Evolutionary conservation across 1,140 invertebrate genomes (phyloP).

Genomic region (Charaxes varanes): DNA sequence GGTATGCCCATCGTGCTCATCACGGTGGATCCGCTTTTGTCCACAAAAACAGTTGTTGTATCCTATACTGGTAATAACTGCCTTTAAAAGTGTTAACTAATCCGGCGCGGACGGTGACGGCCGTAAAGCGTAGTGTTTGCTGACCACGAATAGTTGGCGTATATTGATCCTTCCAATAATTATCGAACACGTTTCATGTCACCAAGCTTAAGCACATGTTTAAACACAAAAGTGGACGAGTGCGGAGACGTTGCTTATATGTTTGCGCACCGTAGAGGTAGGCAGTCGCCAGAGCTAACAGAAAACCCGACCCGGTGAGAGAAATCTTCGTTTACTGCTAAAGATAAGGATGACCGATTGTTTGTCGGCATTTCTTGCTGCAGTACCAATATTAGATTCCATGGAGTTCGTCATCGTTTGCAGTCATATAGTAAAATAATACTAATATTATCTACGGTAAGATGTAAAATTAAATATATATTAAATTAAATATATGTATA

Average conservation of each 20-base stretch:
- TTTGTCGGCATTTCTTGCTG: constrained; percentile 5
- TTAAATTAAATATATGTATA: no score
- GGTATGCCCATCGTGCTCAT: no score
- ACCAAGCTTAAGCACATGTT: constrained; percentile 62
- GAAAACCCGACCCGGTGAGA: constrained; percentile 39
- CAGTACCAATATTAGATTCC: background rate
- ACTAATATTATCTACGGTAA: no score
- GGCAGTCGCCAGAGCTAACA: constrained; percentile 65
- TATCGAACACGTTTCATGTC: constrained; percentile 72
- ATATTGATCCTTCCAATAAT: constrained; percentile 74
- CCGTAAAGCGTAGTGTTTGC: constrained; percentile 64
- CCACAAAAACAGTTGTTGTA: no score
- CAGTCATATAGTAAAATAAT: no score
- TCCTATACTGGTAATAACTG: no score
- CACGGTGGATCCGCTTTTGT: no score
- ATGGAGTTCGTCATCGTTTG: background rate
- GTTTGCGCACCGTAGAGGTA: constrained; percentile 59
- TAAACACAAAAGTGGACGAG: constrained; percentile 61
- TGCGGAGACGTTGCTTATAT: constrained; percentile 57
- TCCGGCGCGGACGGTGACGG: constrained; percentile 36
- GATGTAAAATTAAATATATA: no score
- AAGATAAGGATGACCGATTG: constrained; percentile 13
- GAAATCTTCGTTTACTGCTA: constrained; percentile 24
- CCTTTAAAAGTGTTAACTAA: no score
- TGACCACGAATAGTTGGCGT: constrained; percentile 63